Evolutionary conservation across 2,113 vertebrate species (phyloP).

Genomic region (Clarias gariepinus): DNA sequence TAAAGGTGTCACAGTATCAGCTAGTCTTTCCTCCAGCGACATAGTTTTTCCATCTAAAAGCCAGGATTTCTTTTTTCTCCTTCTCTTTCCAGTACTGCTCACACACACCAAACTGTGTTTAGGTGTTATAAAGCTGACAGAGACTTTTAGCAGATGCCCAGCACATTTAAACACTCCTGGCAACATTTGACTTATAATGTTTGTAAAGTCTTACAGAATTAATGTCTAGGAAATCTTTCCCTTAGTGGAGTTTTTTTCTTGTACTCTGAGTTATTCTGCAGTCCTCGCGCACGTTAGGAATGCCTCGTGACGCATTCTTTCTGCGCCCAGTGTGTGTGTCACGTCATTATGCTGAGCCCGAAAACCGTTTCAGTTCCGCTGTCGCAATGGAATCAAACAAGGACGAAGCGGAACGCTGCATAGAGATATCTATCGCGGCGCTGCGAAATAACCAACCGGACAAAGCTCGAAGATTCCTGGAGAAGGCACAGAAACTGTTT

Average conservation of each 20-base stretch:
- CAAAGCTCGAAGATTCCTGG: conserved; percentile 85
- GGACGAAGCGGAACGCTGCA: conserved; percentile 95
- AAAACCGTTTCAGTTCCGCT: conserved; percentile 60
- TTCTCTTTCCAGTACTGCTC: neutral
- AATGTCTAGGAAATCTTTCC: neutral
- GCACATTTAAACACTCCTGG: conserved; percentile 5
- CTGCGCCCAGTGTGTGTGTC: neutral
- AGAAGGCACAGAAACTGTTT: conserved; percentile 89
- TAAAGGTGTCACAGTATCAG: conserved; percentile 75
- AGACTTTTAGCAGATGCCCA: neutral
- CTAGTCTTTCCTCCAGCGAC: conserved; percentile 74
- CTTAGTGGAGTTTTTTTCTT: too few relatives aligned
- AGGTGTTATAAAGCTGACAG: neutral
- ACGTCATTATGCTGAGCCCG: conserved; percentile 63
- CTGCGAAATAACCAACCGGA: conserved; percentile 78
- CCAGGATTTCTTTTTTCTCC: conserved; percentile 2
- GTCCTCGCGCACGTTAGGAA: neutral
- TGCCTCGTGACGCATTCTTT: conserved; percentile 15
- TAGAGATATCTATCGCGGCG: conserved; percentile 83
- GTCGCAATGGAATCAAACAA: conserved; percentile 96
- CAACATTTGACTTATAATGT: neutral
- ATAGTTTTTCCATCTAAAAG: conserved; percentile 5
- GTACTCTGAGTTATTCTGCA: neutral
- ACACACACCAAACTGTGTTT: neutral
- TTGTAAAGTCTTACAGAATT: neutral